phyloP scores from a whole-genome alignment of 2,888 invertebrate species.

The Eupithecia tripunctaria region DNA sequence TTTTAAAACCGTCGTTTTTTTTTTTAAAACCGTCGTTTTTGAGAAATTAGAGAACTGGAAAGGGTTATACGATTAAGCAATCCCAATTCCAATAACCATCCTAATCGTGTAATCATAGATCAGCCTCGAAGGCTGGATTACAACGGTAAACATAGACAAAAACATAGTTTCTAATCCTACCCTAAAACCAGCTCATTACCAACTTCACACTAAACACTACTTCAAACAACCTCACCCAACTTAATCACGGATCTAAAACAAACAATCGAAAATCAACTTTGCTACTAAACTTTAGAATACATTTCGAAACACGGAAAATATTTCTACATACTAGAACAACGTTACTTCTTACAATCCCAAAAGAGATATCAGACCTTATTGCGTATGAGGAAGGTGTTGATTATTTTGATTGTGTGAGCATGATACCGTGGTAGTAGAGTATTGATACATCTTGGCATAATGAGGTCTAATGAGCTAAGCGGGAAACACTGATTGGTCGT shows the following conservation, averaged over 20 bases:
- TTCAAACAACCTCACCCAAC: slow-evolving; percentile 53
- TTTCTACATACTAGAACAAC: slow-evolving; percentile 44
- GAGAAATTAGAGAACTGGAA: background rate
- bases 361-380: slow-evolving; percentile 7
- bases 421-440: slow-evolving; percentile 43
- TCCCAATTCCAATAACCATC: slow-evolving; percentile 13
- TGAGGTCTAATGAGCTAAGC: slow-evolving; percentile 59
- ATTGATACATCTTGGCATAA: slow-evolving; percentile 60
- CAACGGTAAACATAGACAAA: slow-evolving; percentile 27
- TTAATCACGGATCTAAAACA: slow-evolving; percentile 61
- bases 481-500: slow-evolving; percentile 59
- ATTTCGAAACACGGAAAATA: slow-evolving; percentile 46
- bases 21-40: background rate
- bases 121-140: slow-evolving; percentile 11
- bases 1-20: background rate
- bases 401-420: slow-evolving; percentile 16
- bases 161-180: slow-evolving; percentile 36
- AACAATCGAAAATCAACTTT: slow-evolving; percentile 51
- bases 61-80: background rate
- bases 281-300: slow-evolving; percentile 35
- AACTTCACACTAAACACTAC: slow-evolving; percentile 48
- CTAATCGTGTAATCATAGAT: slow-evolving; percentile 11
- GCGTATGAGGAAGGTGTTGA: slow-evolving; percentile 31
- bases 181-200: slow-evolving; percentile 48
- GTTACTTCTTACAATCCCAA: slow-evolving; percentile 16